Percentiles rank a stretch among this genome's conserved stretches.
Evolutionary conservation across 2,797 vertebrate genomes (phyloP).

Genomic region (Cheirogaleus major): DNA sequence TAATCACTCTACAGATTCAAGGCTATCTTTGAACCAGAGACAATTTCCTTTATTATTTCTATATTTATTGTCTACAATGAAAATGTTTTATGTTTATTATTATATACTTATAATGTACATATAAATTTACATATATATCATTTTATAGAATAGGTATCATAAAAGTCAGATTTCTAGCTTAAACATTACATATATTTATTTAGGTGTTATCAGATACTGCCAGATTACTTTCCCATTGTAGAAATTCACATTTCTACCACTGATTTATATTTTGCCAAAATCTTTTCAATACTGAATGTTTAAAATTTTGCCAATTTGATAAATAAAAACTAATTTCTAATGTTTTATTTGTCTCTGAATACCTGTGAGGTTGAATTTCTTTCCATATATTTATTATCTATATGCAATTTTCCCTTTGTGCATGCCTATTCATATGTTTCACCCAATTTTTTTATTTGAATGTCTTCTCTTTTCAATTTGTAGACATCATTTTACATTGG

Average conservation of each 20-base stretch:
- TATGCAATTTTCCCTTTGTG: neutral
- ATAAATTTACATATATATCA: neutral
- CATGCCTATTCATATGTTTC: neutral
- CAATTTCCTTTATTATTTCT: neutral
- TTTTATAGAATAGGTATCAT: neutral
- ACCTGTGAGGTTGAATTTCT: neutral
- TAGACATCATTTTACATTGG: neutral
- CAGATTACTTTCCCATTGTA: neutral
- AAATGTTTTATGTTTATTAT: neutral
- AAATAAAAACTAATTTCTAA: neutral
- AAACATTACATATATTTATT: neutral
- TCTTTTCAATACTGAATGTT: neutral
- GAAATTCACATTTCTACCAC: neutral
- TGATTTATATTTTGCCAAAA: neutral
- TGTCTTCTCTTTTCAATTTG: neutral
- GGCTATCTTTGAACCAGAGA: neutral
- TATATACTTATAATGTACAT: neutral
- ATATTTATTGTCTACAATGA: neutral
- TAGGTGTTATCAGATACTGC: neutral
- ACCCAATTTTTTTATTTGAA: neutral
- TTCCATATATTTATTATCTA: neutral
- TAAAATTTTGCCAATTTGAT: constrained; percentile 5
- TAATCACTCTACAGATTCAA: neutral
- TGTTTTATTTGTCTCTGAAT: neutral
- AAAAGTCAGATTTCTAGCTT: neutral